Conservation (phyloP, 2,888 invertebrate species). For the Coenonympha glycerion region DNA sequence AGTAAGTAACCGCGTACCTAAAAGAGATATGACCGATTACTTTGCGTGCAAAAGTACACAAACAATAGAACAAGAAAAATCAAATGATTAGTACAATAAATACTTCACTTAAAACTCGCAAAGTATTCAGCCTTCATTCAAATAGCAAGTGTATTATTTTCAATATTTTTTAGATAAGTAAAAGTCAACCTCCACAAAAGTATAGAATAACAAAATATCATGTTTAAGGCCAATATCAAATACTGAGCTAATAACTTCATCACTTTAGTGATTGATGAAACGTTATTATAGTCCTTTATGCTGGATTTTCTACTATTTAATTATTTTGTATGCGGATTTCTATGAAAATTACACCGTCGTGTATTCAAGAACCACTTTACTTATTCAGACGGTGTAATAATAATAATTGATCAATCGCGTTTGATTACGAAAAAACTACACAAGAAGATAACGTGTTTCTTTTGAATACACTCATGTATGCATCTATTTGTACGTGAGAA, state of each 20-base stretch:
- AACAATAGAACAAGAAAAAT: too few species aligned
- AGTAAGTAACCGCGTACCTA: too few species aligned
- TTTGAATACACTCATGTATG: slow-evolving; percentile 28
- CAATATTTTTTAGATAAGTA: not conserved
- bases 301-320: not conserved
- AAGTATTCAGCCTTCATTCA: not conserved
- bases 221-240: not conserved
- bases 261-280: slow-evolving; percentile 1
- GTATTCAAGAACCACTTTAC: slow-evolving; percentile 12
- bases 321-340: slow-evolving; percentile 4
- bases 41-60: too few species aligned
- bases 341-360: slow-evolving; percentile 5
- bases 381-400: slow-evolving; percentile 22
- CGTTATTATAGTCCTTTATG: slow-evolving; percentile 7
- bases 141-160: too few species aligned
- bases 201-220: not conserved
- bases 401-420: slow-evolving; percentile 38
- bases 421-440: slow-evolving; percentile 28
- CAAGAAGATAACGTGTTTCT: slow-evolving; percentile 16
- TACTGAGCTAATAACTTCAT: not conserved
- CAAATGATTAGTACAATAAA: too few species aligned
- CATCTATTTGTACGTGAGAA: slow-evolving; percentile 36
- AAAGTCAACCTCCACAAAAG: not conserved
- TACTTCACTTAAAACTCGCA: too few species aligned
- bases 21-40: too few species aligned